phyloP scores from a whole-genome alignment of 2,888 invertebrate species.

The Cylindroiulus punctatus region DNA sequence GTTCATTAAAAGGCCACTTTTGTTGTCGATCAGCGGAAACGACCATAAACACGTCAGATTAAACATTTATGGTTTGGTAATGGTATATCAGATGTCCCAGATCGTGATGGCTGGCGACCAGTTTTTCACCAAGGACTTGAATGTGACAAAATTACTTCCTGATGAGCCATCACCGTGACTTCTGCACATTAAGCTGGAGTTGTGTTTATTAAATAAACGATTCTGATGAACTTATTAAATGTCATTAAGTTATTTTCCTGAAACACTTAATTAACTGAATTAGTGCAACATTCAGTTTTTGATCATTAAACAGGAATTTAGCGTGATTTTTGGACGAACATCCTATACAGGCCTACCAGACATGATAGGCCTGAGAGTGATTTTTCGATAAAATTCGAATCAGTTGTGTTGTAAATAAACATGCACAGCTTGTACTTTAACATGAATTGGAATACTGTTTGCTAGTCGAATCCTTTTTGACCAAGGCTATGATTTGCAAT shows the following conservation, averaged over 20 bases:
- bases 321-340: too few relatives aligned
- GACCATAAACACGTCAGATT: constrained; percentile 28
- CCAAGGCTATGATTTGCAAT: too few relatives aligned
- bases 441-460: too few relatives aligned
- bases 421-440: too few relatives aligned
- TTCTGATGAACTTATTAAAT: neutral
- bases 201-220: constrained; percentile 8
- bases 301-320: too few relatives aligned
- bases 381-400: too few relatives aligned
- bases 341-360: too few relatives aligned
- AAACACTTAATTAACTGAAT: too few relatives aligned
- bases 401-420: too few relatives aligned
- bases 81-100: neutral
- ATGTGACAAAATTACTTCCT: neutral
- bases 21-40: constrained; percentile 38
- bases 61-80: neutral
- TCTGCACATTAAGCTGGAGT: neutral
- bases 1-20: constrained; percentile 45
- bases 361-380: too few relatives aligned
- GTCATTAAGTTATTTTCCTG: neutral
- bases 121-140: neutral
- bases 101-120: constrained; percentile 2
- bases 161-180: neutral
- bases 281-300: too few relatives aligned
- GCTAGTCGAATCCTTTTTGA: too few relatives aligned